Evolutionary conservation across 2,888 invertebrate genomes (phyloP).

Genomic region (Campoletis raptor): DNA sequence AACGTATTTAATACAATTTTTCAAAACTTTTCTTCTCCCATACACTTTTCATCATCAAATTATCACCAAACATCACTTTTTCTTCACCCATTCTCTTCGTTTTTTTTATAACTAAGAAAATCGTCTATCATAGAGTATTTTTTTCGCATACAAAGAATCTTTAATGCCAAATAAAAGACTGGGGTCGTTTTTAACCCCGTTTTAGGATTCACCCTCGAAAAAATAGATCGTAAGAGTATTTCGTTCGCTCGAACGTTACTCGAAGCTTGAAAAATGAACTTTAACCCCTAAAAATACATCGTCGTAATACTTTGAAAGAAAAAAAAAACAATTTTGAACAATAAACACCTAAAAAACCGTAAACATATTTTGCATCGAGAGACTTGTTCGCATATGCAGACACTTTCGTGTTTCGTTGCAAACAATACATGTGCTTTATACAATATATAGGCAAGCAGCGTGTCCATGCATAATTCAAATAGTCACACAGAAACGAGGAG

Average conservation of each 20-base stretch:
- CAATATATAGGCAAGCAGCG: constrained; percentile 78
- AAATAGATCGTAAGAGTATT: too few species aligned
- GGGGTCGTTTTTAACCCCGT: too few species aligned
- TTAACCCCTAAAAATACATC: too few species aligned
- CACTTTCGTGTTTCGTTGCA: constrained; percentile 77
- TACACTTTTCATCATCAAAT: too few species aligned
- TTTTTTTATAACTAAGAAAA: background rate
- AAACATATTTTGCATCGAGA: constrained; percentile 8
- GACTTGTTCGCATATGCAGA: constrained; percentile 67
- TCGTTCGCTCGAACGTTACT: too few species aligned
- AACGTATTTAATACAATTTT: too few species aligned
- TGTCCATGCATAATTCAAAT: constrained; percentile 85
- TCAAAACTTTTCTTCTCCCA: too few species aligned
- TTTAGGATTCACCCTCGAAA: too few species aligned
- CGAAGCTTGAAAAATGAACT: too few species aligned
- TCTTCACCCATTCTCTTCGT: background rate
- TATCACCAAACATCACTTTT: too few species aligned
- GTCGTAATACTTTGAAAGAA: background rate
- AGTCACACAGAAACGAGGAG: constrained; percentile 81
- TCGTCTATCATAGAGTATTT: background rate
- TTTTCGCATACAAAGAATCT: too few species aligned
- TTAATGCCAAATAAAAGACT: too few species aligned
- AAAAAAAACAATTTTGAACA: background rate
- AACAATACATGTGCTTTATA: constrained; percentile 82
- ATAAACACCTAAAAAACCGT: background rate